Evolutionary conservation across 2,113 vertebrate species (phyloP).

Genomic region (Mesocricetus auratus): DNA sequence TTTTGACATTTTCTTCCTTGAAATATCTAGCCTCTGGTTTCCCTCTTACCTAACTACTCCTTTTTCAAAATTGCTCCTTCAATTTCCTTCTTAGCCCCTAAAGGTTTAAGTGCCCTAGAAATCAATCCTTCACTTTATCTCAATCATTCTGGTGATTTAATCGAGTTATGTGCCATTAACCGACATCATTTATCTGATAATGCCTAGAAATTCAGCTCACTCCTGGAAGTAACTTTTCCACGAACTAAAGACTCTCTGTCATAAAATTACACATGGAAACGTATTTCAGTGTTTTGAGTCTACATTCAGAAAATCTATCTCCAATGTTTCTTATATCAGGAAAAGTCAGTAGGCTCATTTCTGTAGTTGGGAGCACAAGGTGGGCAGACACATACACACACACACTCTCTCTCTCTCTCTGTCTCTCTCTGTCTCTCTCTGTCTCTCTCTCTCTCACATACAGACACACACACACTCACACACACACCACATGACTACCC

Average conservation of each 20-base stretch:
- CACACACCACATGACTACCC: background rate
- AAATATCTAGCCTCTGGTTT: background rate
- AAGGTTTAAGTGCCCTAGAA: background rate
- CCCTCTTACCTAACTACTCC: background rate
- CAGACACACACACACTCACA: background rate
- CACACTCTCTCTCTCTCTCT: no score
- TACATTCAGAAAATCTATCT: background rate
- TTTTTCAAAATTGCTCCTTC: background rate
- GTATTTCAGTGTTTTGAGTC: background rate
- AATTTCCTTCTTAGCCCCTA: background rate
- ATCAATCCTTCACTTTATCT: background rate
- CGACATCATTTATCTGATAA: background rate
- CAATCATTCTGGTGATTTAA: background rate
- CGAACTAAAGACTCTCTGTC: background rate
- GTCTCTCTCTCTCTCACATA: no score
- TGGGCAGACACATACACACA: background rate
- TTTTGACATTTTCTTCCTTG: slow-evolving; percentile 24
- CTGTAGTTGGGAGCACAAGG: background rate
- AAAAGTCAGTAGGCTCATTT: background rate
- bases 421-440: no score
- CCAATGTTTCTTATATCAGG: background rate
- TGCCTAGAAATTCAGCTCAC: background rate
- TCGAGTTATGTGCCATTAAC: background rate
- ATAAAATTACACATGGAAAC: background rate
- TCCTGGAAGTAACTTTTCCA: background rate